Base-by-base conservation (phyloP, 2,888 invertebrate genomes). In the Dyspetes luteomarginatus region DNA sequence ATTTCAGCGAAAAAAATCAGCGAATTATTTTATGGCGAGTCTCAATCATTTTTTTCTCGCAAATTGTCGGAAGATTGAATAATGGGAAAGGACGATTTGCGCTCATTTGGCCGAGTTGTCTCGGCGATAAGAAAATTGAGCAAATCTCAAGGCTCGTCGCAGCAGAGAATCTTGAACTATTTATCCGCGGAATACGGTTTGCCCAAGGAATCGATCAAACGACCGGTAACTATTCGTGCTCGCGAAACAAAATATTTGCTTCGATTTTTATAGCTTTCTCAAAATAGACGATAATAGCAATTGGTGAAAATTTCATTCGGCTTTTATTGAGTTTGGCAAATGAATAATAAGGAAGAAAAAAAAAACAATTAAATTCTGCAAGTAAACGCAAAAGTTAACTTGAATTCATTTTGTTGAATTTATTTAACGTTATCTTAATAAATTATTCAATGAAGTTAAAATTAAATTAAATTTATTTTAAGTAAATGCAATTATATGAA, bases 121-220 rank as follows among this genome's bases (percentile, higher is more conserved):
- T 48, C 69, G 43, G 84, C 85, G 12, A 83, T 85, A 17, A 67
- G 65, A 58, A 80, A 79, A 36, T 68, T 85, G 45, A 76, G 50
- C 52, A 78, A 79, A 69, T 12, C 56, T 7, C 79, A 52, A 17
- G 78, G 78, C 43, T 78, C 78, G n/a, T 60, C 83, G 24, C 64
- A 55, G 19, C 43, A 68, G 15, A 73, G 71, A 82, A 84, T 85
- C 60, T 65, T 83, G 58, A 81, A 82, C 41, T 83, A 78, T 69
- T 75, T 82, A 64, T 75, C 78, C n/a, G 58, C 78, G n/a, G 77
- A 83, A 48, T 82, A 83, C 65, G 83, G 76, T 43, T 60, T 82
- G 41, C 74, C 83, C 19, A 78, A 76, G 56, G 75, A 82, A 71
- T 80, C 78, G 73, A 81, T 85, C 65, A 82, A 82, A 79, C 78